Percentiles rank a stretch among this genome's conserved stretches.
These are phyloP conservation scores for Auanema freiburgensis DNA, from an alignment of 2,888 invertebrate genomes.

Conservation along the genomic window DNA sequence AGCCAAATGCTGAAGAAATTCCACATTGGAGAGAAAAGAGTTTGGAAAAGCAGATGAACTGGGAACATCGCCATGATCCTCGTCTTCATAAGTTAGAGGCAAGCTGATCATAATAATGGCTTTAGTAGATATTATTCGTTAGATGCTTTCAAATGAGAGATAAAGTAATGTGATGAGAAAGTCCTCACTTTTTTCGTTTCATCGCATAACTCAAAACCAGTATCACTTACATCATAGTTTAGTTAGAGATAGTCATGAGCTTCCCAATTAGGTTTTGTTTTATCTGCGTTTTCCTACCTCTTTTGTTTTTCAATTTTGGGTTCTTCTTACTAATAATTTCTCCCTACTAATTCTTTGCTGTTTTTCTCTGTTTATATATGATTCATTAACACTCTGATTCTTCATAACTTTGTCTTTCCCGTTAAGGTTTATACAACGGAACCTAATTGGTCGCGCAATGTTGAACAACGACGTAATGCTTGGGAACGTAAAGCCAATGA, in stretches of 20 bases:
- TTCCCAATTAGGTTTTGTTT: background rate
- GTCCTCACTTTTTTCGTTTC: too few relatives aligned
- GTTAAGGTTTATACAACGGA: constrained; percentile 55
- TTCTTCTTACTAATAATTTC: constrained; percentile 2
- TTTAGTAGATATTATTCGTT: too few relatives aligned
- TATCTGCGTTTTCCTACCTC: constrained; percentile 2
- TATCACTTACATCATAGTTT: too few relatives aligned
- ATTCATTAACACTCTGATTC: background rate
- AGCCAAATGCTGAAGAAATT: constrained; percentile 31
- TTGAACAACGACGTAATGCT: constrained; percentile 50
- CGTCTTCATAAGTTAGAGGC: constrained; percentile 41
- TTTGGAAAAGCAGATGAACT: constrained; percentile 44
- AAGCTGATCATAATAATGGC: background rate
- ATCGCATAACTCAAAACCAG: too few relatives aligned
- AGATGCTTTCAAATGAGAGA: too few relatives aligned
- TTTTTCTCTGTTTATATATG: background rate
- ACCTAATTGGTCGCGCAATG: constrained; percentile 59
- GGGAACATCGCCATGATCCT: constrained; percentile 50
- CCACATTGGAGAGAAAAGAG: constrained; percentile 50
- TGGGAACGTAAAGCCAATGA: constrained; percentile 57
- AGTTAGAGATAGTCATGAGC: too few relatives aligned
- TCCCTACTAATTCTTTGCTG: background rate
- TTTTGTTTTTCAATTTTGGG: constrained; percentile 2
- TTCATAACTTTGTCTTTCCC: constrained; percentile 1
- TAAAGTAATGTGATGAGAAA: too few relatives aligned